A percentile compares a stretch with the other conserved stretches of the same genome.
These are phyloP conservation scores for Chalcosyrphus nemorum DNA, from an alignment of 2,888 invertebrate genomes.

Conservation along the genomic window DNA sequence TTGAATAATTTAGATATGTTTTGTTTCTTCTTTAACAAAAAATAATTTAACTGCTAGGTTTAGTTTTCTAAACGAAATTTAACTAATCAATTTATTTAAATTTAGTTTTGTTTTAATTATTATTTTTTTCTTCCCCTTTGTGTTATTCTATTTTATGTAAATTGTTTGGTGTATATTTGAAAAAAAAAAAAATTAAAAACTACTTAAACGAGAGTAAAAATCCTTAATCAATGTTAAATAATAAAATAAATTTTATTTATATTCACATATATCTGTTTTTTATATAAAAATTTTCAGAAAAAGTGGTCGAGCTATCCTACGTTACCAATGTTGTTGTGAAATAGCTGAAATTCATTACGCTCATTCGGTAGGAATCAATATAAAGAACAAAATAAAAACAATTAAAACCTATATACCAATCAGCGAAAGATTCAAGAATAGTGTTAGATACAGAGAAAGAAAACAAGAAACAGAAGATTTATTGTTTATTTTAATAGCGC, in stretches of 20 bases:
- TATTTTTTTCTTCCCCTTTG: conserved; percentile 62
- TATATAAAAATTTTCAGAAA: conserved; percentile 81
- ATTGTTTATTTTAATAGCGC: neutral
- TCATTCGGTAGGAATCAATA: conserved; percentile 82
- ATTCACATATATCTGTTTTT: conserved; percentile 65
- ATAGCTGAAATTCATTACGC: conserved; percentile 82
- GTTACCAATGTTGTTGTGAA: conserved; percentile 83
- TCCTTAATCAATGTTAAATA: conserved; percentile 68
- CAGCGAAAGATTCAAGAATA: conserved; percentile 12
- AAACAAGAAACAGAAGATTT: neutral
- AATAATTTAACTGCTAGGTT: conserved; percentile 20
- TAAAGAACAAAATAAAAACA: conserved; percentile 61
- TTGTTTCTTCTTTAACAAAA: neutral
- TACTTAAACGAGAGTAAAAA: conserved; percentile 33
- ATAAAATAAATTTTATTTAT: conserved; percentile 70
- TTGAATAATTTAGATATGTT: neutral
- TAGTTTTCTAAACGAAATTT: conserved; percentile 24
- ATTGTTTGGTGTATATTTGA: conserved; percentile 11
- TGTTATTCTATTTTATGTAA: conserved; percentile 8
- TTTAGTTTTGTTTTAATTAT: conserved; percentile 34
- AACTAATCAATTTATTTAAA: neutral
- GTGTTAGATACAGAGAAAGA: conserved; percentile 25
- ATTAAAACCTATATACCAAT: conserved; percentile 38
- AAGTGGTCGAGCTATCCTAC: conserved; percentile 83
- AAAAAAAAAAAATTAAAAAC: neutral